Evolutionary conservation across 2,113 vertebrate species (phyloP), one percentile per base, ranked within the genome.

Genomic region (Calypte anna): DNA sequence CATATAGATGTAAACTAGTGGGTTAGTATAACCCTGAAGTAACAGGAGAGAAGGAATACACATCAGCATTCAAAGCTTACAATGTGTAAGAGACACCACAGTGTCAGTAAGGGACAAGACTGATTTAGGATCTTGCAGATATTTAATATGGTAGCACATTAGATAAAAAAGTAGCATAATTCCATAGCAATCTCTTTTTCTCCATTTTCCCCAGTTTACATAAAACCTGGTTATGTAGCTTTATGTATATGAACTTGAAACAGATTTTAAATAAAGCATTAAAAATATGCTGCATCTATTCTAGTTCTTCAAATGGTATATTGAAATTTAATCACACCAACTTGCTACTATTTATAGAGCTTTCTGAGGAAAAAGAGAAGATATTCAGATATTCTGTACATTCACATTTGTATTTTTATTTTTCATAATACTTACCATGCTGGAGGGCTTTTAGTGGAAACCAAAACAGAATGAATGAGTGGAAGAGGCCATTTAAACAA

Each of bases 401-500:
- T 93, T 91, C 96, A 53, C 20, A 72, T 93, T 92, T 94, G 20
- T 83, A 85, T 86, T 88, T 95, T 70, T 82, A 51, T 69, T 95
- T 93, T 92, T 81, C 17, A 1, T 78, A 84, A 88, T 88, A 97
- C 99, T 99, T 98, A 99, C 99, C 99, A 97, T 99, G 98, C 97
- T 99, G 99, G 97, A 99, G 99, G 96, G 99, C 99, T 99, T 99
- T 98, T 84, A 99, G 98, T 95, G 99, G 99, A 98, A 99, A 98
- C 99, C 99, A 99, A 98, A 99, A 99, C 96, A 99, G 98, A 98
- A 99, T 99, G 98, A 99, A 98, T 69, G 99, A 99, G 98, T 99
- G 99, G 98, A 99, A 99, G 97, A 99, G 99, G 97, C 99, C 99
- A 96, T 99, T 99, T 98, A 99, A 98, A 99, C 99, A 99, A 99